Conservation (phyloP, 2,888 invertebrate species). For the Chironomus riparius region DNA sequence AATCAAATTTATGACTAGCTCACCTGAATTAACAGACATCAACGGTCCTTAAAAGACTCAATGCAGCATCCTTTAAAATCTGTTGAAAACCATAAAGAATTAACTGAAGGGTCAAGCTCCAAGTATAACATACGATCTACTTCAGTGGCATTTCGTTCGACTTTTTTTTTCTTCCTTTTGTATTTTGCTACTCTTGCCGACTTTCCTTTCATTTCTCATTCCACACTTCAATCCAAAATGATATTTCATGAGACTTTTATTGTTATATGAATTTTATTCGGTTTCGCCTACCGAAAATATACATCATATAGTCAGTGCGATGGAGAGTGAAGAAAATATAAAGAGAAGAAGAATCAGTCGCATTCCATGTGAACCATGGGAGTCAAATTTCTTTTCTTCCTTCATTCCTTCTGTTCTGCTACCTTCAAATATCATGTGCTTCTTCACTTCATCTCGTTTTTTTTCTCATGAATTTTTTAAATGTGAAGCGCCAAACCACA, state of each 20-base stretch:
- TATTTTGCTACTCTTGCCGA: too few relatives aligned
- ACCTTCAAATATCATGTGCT: not conserved
- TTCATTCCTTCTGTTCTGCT: not conserved
- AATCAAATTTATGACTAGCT: too few relatives aligned
- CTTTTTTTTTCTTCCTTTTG: not conserved
- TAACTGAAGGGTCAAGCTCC: too few relatives aligned
- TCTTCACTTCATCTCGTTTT: not conserved
- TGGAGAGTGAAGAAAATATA: not conserved
- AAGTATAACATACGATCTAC: not conserved
- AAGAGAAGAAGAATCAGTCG: not conserved
- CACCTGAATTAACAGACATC: too few relatives aligned
- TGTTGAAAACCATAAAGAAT: too few relatives aligned
- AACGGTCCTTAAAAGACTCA: too few relatives aligned
- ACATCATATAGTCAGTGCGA: not conserved
- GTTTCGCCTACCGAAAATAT: constrained; percentile 1
- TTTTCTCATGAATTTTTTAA: constrained; percentile 14
- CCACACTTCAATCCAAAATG: not conserved
- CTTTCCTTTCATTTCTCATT: too few relatives aligned
- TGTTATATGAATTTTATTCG: not conserved
- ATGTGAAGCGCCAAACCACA: constrained; percentile 12
- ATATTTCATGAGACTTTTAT: constrained; percentile 1
- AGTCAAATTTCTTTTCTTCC: constrained; percentile 15
- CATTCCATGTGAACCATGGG: constrained; percentile 17
- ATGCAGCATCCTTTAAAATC: too few relatives aligned
- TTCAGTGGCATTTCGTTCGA: constrained; percentile 6